Base-by-base conservation (phyloP, 2,797 vertebrate species). In the Mallotus villosus region DNA sequence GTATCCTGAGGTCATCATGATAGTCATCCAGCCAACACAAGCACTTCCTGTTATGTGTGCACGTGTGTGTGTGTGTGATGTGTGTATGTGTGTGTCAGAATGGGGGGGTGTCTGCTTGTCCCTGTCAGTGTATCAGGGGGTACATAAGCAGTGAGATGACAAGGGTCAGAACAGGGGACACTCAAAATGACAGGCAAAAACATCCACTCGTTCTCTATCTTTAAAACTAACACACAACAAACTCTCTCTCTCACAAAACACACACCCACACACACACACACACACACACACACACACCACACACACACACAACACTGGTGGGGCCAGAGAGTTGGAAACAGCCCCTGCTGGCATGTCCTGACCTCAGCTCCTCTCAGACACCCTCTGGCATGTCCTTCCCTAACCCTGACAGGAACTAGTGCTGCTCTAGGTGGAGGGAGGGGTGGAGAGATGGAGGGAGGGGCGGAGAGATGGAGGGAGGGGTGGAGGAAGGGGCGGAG, bases 71-170 rank as follows among this genome's bases (percentile, higher is more conserved):
- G 25, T n/a, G n/a, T n/a, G n/a, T n/a, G n/a, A n/a, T n/a, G n/a
- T n/a, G n/a, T n/a, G 25, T 34, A 1, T 29, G 22, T 51, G 65
- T 19, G 41, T 27, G 9, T 67, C n/a, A 17, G 1, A 46, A 21
- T 67, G 46, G 37, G 49, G 72, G 32, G 21, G 74, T 84, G 83
- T 86, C 80, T 84, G 80, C 80, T 74, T 74, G 78, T 74, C 71
- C 72, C 73, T 81, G 85, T 86, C 80, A 81, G 73, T 72, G 77
- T 81, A 82, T 73, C 27, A 17, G 74, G 8, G 71, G 63, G 76
- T 91, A 87, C 78, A 82, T 86, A 90, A 89, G 69, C 73, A 67
- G 63, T 63, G 80, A 74, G 82, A 84, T 77, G 77, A 78, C 82
- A 69, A 32, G 82, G 84, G 84, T 87, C 71, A 87, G 74, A 72